Base-by-base conservation (phyloP, 2,113 vertebrate species). In the Engystomops pustulosus region DNA sequence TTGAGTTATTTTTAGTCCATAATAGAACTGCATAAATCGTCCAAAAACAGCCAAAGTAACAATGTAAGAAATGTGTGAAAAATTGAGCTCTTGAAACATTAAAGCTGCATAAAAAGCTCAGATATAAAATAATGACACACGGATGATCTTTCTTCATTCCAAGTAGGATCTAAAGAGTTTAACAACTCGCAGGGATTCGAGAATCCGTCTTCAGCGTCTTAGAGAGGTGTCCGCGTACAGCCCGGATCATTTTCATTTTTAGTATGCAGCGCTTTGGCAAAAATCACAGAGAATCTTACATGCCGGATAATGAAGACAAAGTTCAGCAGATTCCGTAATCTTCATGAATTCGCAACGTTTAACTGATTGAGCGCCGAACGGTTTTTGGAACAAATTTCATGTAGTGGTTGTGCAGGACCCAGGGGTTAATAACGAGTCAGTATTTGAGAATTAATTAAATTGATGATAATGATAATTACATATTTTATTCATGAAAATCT, bases 1-100 rank as follows among this genome's bases (percentile, higher is more conserved):
- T 55, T 77, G 82, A 77, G 82, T 78, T 84, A 84, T 84, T 78
- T 84, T 84, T 78, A 84, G 74, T 78, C 82, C 47, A 53, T 78
- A 78, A 78, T 78, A 84, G 74, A 78, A 84, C 74, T 69, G 82
- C 60, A 84, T 78, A 78, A 84, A 84, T 84, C 82, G 78, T 76
- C 82, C 62, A 12, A 68, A 78, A 84, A 78, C 82, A 78, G 74
- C 30, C 34, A 14, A 53, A 51, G 82, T 78, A 78, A 84, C 74
- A 84, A 69, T 84, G 82, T 55, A 67, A 78, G 82, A 69, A 84
- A 84, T 84, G 82, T 78, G 82, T 78, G 82, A 84, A 84, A 78
- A 84, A 78, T 84, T 69, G 82, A 84, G 82, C 82, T 30, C 60
- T 84, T 84, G 82, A 78, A 84, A 84, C 82, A 84, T 84, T 84